Evolutionary conservation across 2,113 vertebrate genomes (phyloP).

Genomic region (Notiomystis cincta): DNA sequence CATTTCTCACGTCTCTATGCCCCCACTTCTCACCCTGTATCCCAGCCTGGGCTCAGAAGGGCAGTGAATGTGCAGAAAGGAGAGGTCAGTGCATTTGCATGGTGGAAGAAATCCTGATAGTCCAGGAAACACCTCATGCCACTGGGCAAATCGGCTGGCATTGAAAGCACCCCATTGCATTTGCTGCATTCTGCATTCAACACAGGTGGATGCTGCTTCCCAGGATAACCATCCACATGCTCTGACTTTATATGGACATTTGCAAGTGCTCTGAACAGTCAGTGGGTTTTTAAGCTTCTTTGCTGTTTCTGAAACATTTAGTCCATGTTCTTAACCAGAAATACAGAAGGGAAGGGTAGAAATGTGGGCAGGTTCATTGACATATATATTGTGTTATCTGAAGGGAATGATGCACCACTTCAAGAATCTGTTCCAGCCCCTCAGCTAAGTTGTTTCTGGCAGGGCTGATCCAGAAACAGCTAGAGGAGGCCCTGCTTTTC

Average conservation of each 20-base stretch:
- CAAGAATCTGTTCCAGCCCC: not conserved
- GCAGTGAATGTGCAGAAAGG: not conserved
- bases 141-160: not conserved
- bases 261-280: not conserved
- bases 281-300: not conserved
- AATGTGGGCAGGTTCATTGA: not conserved
- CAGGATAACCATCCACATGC: not conserved
- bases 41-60: not conserved
- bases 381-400: not conserved
- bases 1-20: not conserved
- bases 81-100: not conserved
- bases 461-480: not conserved
- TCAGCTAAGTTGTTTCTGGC: conserved; percentile 29
- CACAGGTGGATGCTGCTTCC: not conserved
- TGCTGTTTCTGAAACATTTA: not conserved
- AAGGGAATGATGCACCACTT: not conserved
- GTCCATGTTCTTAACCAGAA: not conserved
- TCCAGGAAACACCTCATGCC: not conserved
- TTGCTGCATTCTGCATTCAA: not conserved
- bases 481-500: not conserved
- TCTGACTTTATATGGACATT: not conserved
- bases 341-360: not conserved
- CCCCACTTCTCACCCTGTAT: not conserved
- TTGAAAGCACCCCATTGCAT: not conserved
- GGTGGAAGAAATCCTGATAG: not conserved